Evolutionary conservation across 2,797 vertebrate genomes (phyloP).

Genomic region (Steatocranus sp.): DNA sequence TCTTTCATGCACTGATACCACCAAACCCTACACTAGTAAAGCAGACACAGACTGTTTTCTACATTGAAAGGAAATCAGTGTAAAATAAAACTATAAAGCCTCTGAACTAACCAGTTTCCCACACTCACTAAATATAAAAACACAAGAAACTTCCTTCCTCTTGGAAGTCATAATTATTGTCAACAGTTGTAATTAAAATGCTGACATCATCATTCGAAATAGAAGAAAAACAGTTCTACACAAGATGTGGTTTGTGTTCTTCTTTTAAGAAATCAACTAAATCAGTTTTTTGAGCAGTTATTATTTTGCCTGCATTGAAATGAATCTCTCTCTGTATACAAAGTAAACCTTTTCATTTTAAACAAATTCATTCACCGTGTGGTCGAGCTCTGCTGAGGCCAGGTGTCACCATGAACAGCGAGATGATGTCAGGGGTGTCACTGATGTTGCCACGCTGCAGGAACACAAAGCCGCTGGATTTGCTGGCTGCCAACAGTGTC

Average conservation of each 20-base stretch:
- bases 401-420: constrained; percentile 90
- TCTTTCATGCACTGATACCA: constrained; percentile 1
- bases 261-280: neutral
- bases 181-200: neutral
- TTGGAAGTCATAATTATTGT: neutral
- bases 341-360: neutral
- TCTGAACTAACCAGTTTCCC: neutral
- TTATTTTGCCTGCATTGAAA: neutral
- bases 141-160: neutral
- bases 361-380: constrained; percentile 77
- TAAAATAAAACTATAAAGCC: constrained; percentile 20
- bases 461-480: constrained; percentile 66
- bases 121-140: neutral
- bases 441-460: constrained; percentile 60
- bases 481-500: constrained; percentile 68
- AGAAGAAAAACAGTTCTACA: neutral
- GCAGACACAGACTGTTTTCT: neutral
- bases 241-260: neutral
- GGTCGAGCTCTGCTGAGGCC: constrained; percentile 84
- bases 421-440: constrained; percentile 54
- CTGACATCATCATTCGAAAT: neutral
- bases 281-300: neutral
- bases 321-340: neutral
- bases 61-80: neutral
- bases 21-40: neutral